A percentile compares a stretch with the other conserved stretches of the same genome.
phyloP scores from a whole-genome alignment of 2,888 invertebrate genomes.

The Apotomis betuletana region DNA sequence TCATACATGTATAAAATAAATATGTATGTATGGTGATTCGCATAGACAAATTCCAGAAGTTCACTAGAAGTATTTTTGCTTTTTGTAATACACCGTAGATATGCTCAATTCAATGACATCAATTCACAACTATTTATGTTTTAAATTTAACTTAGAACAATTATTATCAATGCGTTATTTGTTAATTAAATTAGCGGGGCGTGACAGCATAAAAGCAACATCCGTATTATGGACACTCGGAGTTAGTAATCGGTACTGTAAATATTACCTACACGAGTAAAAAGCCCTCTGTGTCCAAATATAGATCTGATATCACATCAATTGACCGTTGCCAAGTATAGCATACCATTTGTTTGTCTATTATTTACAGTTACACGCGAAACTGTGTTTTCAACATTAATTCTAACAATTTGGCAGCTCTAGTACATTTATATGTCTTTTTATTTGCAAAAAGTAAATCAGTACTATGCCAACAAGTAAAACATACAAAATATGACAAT shows the following conservation, averaged over 20 bases:
- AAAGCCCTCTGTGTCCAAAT: neutral
- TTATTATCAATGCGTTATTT: slow-evolving; percentile 12
- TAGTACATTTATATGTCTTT: too few species aligned
- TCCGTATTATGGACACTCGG: neutral
- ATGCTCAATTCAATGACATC: neutral
- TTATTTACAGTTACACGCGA: too few species aligned
- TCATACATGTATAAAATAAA: too few species aligned
- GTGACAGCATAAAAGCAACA: slow-evolving; percentile 8
- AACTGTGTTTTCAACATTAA: too few species aligned
- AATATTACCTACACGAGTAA: neutral
- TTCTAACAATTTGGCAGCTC: too few species aligned
- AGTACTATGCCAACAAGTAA: too few species aligned
- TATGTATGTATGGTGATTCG: neutral
- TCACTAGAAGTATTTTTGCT: neutral
- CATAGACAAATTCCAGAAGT: neutral
- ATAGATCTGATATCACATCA: neutral
- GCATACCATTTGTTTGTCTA: too few species aligned
- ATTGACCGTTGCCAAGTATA: neutral
- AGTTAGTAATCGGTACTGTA: slow-evolving; percentile 3
- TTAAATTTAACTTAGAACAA: neutral
- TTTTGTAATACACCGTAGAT: too few species aligned
- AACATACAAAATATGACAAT: too few species aligned
- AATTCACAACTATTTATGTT: neutral
- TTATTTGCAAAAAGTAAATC: too few species aligned
- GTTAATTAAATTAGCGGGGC: slow-evolving; percentile 4